phyloP scores from a whole-genome alignment of 2,888 invertebrate genomes.

The Trissolcus brochymenae region DNA sequence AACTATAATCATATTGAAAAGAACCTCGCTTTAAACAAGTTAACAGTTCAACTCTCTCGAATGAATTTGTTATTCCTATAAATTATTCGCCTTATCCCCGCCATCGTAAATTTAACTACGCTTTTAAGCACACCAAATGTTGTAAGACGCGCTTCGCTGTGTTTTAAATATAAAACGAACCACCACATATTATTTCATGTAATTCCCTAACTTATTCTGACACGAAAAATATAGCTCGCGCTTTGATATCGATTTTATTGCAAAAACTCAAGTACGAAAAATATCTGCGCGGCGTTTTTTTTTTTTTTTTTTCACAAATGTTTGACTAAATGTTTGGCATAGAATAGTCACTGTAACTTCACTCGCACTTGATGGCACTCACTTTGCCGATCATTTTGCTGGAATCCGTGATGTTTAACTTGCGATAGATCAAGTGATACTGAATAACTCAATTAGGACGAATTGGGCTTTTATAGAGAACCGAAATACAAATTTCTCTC shows the following conservation, averaged over 20 bases:
- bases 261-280: too few species aligned
- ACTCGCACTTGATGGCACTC: slow-evolving; percentile 31
- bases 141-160: slow-evolving; percentile 23
- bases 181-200: slow-evolving; percentile 18
- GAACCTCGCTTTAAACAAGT: background rate
- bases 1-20: background rate
- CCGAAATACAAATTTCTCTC: slow-evolving; percentile 57
- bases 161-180: slow-evolving; percentile 30
- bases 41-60: slow-evolving; percentile 11
- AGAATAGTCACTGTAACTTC: too few species aligned
- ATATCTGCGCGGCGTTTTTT: too few species aligned
- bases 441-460: slow-evolving; percentile 51
- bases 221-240: slow-evolving; percentile 22
- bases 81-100: slow-evolving; percentile 18
- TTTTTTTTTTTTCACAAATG: background rate
- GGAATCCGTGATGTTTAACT: background rate
- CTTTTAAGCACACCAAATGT: slow-evolving; percentile 23
- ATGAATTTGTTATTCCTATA: slow-evolving; percentile 32
- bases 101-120: slow-evolving; percentile 25
- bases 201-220: slow-evolving; percentile 20
- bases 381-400: slow-evolving; percentile 48
- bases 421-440: slow-evolving; percentile 43
- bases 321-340: background rate
- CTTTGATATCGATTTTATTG: slow-evolving; percentile 23
- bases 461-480: slow-evolving; percentile 60